A percentile compares a stretch with the other conserved stretches of the same genome.
Evolutionary conservation across 2,888 invertebrate species (phyloP).

Genomic region (Yponomeuta cagnagella): DNA sequence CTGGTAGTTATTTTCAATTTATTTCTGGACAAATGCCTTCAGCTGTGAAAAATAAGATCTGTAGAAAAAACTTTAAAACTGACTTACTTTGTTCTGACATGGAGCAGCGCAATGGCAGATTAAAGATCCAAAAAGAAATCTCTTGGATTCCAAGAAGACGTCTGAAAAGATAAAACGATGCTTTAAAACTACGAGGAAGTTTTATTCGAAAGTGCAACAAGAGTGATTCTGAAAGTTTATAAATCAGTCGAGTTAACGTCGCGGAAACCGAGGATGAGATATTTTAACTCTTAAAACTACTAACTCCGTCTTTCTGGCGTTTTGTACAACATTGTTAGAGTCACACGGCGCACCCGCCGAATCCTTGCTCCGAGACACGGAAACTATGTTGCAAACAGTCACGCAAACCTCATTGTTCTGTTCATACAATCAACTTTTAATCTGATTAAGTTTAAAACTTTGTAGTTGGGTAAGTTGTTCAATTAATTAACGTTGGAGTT

Average conservation of each 20-base stretch:
- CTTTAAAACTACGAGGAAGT: constrained; percentile 24
- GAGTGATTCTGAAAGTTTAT: constrained; percentile 34
- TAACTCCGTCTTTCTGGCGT: neutral
- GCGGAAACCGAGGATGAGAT: constrained; percentile 8
- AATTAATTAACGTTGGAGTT: neutral
- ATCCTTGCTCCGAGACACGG: neutral
- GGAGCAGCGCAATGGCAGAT: neutral
- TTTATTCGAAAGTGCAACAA: constrained; percentile 32
- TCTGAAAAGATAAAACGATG: constrained; percentile 6
- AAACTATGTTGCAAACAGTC: constrained; percentile 3
- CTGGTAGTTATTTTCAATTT: no score
- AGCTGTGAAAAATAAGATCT: no score
- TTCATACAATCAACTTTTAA: neutral
- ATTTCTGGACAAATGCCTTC: no score
- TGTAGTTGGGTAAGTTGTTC: neutral
- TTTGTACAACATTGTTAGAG: constrained; percentile 18
- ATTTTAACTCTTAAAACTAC: constrained; percentile 12
- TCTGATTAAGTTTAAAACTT: constrained; percentile 1
- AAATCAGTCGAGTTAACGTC: constrained; percentile 24
- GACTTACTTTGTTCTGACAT: no score
- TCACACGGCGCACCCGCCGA: constrained; percentile 13
- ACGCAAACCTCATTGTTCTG: neutral
- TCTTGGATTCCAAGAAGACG: neutral
- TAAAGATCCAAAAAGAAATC: neutral
- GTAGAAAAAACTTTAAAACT: no score